Conservation (phyloP, 1,140 invertebrate species). For the Ceratosolen solmsi region DNA sequence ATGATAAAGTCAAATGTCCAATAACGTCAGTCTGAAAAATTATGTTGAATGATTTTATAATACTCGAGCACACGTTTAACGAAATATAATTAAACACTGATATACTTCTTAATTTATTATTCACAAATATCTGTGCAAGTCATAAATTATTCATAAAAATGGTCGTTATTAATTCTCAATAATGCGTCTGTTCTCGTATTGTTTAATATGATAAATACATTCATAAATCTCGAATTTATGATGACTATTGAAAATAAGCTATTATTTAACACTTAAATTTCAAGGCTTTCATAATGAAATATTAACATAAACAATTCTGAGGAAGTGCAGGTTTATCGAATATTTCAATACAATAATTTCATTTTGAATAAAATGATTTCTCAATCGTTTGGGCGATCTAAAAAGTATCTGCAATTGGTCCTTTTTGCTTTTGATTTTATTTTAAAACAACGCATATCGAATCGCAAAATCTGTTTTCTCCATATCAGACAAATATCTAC, state of each 20-base stretch:
- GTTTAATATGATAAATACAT: neutral
- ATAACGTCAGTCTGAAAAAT: neutral
- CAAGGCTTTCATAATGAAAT: neutral
- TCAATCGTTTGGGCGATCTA: neutral
- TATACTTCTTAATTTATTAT: constrained; percentile 8
- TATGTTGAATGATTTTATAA: neutral
- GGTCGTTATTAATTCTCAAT: neutral
- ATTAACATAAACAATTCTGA: too few relatives aligned
- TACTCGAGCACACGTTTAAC: neutral
- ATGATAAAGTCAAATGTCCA: neutral
- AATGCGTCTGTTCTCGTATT: neutral
- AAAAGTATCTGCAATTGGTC: neutral
- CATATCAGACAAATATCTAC: neutral
- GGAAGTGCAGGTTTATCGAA: neutral
- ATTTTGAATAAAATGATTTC: neutral
- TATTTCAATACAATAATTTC: neutral
- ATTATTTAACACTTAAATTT: neutral
- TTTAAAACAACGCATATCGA: neutral
- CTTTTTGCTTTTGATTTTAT: neutral
- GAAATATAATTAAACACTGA: neutral
- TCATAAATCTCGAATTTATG: neutral
- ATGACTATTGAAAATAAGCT: neutral
- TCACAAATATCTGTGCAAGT: neutral
- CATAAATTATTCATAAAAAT: constrained; percentile 26
- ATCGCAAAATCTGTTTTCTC: constrained; percentile 8